Evolutionary conservation across 2,797 vertebrate genomes (phyloP).

Genomic region (Pseudochirops cupreus): DNA sequence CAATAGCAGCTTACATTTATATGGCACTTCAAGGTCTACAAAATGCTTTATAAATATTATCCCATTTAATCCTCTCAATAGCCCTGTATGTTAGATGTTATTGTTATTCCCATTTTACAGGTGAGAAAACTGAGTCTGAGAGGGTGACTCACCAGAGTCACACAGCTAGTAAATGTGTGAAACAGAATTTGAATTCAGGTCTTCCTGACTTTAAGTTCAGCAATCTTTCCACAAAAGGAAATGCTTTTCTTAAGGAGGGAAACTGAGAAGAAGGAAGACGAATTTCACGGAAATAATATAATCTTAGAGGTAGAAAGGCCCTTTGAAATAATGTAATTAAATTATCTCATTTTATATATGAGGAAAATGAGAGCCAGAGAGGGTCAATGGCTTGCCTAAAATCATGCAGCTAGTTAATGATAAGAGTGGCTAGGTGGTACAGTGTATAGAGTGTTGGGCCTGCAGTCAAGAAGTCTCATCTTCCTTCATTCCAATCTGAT

Average conservation of each 20-base stretch:
- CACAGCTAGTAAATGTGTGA: neutral
- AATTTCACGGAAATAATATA: neutral
- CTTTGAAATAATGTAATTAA: neutral
- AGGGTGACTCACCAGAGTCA: neutral
- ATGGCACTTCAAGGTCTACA: neutral
- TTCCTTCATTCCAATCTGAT: neutral
- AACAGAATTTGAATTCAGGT: neutral
- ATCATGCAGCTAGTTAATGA: neutral
- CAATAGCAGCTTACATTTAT: neutral
- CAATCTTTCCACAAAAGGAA: neutral
- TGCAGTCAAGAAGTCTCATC: neutral
- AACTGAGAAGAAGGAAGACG: neutral
- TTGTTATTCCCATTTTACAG: neutral
- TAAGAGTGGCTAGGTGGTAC: neutral
- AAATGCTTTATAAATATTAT: neutral
- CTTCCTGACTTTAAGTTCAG: neutral
- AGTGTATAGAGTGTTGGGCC: neutral
- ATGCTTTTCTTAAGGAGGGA: neutral
- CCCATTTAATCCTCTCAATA: neutral
- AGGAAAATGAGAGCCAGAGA: neutral
- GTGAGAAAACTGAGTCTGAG: neutral
- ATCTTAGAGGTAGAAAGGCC: neutral
- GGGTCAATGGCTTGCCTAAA: neutral
- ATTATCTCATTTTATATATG: neutral
- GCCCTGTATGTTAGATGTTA: neutral